These are phyloP conservation scores for Paedocypris sp. DNA, from an alignment of 2,113 vertebrate genomes.

Conservation along the genomic window DNA sequence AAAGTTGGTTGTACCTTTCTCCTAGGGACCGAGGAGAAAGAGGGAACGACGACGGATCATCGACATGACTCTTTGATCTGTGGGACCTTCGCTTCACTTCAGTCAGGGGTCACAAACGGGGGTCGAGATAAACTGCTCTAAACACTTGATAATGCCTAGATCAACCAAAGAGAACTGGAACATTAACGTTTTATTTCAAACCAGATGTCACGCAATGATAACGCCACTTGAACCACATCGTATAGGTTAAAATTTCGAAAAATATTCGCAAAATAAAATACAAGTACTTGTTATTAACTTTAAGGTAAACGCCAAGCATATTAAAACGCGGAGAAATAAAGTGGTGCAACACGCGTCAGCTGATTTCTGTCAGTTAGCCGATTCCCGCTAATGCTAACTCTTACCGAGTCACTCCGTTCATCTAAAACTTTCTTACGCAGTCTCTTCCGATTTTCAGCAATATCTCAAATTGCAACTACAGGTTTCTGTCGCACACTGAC, in stretches of 20 bases:
- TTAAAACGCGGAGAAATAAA: neutral
- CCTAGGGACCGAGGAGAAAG: conserved; percentile 14
- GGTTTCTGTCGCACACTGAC: too few relatives aligned
- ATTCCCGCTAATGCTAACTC: neutral
- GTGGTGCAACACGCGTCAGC: neutral
- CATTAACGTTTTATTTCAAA: too few relatives aligned
- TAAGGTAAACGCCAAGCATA: too few relatives aligned
- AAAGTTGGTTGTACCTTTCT: conserved; percentile 11
- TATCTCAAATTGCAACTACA: neutral
- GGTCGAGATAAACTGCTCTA: too few relatives aligned
- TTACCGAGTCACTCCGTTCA: neutral
- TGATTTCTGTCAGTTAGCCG: conserved; percentile 16
- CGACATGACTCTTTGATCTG: neutral
- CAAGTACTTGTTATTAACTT: too few relatives aligned
- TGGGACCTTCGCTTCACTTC: neutral
- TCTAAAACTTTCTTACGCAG: neutral
- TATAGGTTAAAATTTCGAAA: too few relatives aligned
- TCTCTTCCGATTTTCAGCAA: neutral
- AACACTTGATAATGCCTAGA: too few relatives aligned
- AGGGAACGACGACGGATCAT: neutral
- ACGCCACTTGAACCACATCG: too few relatives aligned
- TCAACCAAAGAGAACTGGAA: too few relatives aligned
- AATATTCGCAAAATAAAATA: neutral
- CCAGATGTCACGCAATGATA: too few relatives aligned
- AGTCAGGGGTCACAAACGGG: neutral